phyloP scores from a whole-genome alignment of 2,113 vertebrate genomes.

The Sitta europaea region DNA sequence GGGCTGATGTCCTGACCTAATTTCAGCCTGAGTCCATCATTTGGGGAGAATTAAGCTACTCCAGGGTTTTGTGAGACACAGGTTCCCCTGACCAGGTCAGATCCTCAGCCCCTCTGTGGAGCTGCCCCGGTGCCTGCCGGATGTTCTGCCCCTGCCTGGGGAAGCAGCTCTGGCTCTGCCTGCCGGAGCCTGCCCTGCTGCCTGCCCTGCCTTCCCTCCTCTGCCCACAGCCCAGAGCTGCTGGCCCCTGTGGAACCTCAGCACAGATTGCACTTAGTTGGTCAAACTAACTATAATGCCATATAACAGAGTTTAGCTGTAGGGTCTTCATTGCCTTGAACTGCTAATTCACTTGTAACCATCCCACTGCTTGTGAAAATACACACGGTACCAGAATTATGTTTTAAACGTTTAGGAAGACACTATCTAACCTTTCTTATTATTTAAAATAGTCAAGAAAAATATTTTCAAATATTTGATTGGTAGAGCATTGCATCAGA shows the following conservation, averaged over 20 bases:
- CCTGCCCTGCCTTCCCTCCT: neutral
- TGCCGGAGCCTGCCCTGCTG: neutral
- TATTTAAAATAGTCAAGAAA: neutral
- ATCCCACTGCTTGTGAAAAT: neutral
- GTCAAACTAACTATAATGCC: neutral
- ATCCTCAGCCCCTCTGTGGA: neutral
- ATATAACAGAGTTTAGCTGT: neutral
- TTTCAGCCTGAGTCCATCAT: neutral
- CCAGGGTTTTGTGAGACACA: neutral
- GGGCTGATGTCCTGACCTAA: neutral
- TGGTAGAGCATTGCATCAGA: neutral
- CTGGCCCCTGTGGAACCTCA: too few relatives aligned
- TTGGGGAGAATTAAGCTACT: neutral
- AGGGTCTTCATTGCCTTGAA: neutral
- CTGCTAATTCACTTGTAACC: neutral
- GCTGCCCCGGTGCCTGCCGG: rapidly evolving
- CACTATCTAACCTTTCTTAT: neutral
- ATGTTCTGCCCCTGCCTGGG: neutral
- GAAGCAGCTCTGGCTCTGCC: neutral
- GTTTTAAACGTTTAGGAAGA: neutral
- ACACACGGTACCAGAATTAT: neutral
- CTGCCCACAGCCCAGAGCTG: neutral
- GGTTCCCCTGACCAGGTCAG: rapidly evolving
- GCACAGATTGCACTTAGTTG: neutral
- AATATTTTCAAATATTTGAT: neutral